These are phyloP conservation scores for Microtus richardsoni DNA, from an alignment of 2,113 vertebrate species.

Conservation along the genomic window DNA sequence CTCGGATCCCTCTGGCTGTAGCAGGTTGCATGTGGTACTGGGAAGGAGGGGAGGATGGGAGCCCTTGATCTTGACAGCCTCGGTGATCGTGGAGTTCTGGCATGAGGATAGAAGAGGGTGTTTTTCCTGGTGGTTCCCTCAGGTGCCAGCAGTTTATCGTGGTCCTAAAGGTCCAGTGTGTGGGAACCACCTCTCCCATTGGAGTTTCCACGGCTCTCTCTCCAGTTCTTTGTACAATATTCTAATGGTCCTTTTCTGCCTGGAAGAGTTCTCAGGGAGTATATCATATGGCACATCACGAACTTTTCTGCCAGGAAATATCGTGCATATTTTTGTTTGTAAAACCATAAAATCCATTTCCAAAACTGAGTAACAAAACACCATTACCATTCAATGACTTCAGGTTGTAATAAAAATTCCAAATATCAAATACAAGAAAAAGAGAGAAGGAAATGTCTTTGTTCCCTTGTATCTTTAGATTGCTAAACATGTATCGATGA, in stretches of 20 bases:
- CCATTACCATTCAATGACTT: slow-evolving; percentile 26
- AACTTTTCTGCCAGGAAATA: not conserved
- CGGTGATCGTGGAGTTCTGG: not conserved
- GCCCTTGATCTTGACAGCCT: not conserved
- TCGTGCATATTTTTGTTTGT: not conserved
- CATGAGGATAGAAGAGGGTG: not conserved
- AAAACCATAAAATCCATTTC: slow-evolving; percentile 35
- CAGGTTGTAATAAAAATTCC: slow-evolving; percentile 8
- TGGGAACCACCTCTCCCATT: not conserved
- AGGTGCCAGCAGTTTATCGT: too few relatives aligned
- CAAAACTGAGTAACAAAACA: slow-evolving; percentile 19
- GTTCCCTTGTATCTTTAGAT: not conserved
- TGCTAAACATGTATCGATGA: not conserved
- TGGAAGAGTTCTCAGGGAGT: not conserved
- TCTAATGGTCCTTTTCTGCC: slow-evolving; percentile 9
- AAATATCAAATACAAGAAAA: slow-evolving; percentile 27
- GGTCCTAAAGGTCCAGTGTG: not conserved
- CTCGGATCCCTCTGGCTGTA: not conserved
- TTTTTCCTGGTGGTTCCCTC: not conserved
- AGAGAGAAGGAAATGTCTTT: not conserved
- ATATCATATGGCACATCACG: not conserved
- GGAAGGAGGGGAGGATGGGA: not conserved
- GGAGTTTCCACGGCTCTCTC: not conserved
- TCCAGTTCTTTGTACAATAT: slow-evolving; percentile 17
- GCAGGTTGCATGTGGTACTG: not conserved